Percentiles rank a stretch among this genome's conserved stretches.
These are phyloP conservation scores for Spicauda simplicius DNA, from an alignment of 2,888 invertebrate genomes.

Conservation along the genomic window DNA sequence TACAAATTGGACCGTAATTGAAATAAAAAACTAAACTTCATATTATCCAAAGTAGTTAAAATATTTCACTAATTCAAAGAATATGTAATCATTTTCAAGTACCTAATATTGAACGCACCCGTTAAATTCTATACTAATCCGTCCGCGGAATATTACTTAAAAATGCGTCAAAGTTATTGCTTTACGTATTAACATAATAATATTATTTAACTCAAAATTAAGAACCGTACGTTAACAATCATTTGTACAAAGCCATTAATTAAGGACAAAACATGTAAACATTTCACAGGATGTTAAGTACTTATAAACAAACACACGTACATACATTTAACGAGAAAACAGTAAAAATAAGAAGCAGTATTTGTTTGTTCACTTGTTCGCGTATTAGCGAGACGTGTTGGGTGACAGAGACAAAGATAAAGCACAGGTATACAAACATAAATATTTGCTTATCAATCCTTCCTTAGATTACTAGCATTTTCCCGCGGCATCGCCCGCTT, in stretches of 20 bases:
- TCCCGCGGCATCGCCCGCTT: too few relatives aligned
- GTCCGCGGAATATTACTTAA: too few relatives aligned
- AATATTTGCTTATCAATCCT: not conserved
- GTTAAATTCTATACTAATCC: too few relatives aligned
- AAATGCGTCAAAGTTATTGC: too few relatives aligned
- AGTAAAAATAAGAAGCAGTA: constrained; percentile 2
- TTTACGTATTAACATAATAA: too few relatives aligned
- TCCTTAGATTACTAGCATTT: not conserved
- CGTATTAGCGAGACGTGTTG: constrained; percentile 1
- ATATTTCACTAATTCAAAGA: too few relatives aligned
- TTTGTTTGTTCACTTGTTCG: constrained; percentile 14
- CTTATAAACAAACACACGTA: constrained; percentile 10
- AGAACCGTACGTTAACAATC: not conserved
- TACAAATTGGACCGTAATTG: too few relatives aligned
- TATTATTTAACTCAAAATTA: not conserved
- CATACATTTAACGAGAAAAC: constrained; percentile 11
- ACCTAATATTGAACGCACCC: too few relatives aligned
- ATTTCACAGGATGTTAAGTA: constrained; percentile 20
- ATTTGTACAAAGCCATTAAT: constrained; percentile 18
- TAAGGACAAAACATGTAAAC: constrained; percentile 17
- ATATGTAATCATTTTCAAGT: too few relatives aligned
- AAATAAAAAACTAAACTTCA: too few relatives aligned
- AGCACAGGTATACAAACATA: not conserved
- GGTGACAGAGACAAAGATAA: constrained; percentile 15
- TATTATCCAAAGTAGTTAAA: too few relatives aligned